These are phyloP conservation scores for Channa striata DNA, from an alignment of 2,797 vertebrate genomes.

Conservation along the genomic window DNA sequence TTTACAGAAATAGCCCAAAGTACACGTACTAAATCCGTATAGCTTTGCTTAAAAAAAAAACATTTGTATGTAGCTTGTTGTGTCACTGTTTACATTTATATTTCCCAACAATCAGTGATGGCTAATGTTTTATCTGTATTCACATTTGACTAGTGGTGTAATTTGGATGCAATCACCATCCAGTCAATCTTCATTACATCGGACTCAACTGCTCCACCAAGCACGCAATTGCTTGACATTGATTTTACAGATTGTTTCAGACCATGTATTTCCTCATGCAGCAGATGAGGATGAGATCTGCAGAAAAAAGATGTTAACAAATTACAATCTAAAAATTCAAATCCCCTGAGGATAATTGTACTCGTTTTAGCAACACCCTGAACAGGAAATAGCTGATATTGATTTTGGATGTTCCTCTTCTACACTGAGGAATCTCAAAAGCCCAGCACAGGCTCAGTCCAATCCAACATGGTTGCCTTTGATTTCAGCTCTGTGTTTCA, in stretches of 20 bases:
- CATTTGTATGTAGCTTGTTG: neutral
- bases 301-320: constrained; percentile 65
- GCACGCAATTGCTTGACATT: constrained; percentile 76
- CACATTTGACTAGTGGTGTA: constrained; percentile 54
- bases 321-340: constrained; percentile 61
- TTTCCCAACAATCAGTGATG: constrained; percentile 27
- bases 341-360: constrained; percentile 46
- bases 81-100: constrained; percentile 16
- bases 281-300: constrained; percentile 45
- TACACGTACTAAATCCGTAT: neutral
- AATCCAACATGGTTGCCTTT: constrained; percentile 74
- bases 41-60: constrained; percentile 1
- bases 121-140: constrained; percentile 50
- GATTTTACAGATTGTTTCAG: constrained; percentile 69
- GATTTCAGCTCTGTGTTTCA: constrained; percentile 50
- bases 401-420: constrained; percentile 62
- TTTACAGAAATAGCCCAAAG: constrained; percentile 15
- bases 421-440: constrained; percentile 53
- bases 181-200: constrained; percentile 78
- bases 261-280: constrained; percentile 64
- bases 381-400: constrained; percentile 69
- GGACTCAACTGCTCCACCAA: constrained; percentile 65
- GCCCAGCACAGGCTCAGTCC: constrained; percentile 42
- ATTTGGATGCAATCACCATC: constrained; percentile 66
- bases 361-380: constrained; percentile 47